Base-by-base conservation (phyloP, 2,888 invertebrate genomes). In the Drosophila pseudotalamancana region DNA sequence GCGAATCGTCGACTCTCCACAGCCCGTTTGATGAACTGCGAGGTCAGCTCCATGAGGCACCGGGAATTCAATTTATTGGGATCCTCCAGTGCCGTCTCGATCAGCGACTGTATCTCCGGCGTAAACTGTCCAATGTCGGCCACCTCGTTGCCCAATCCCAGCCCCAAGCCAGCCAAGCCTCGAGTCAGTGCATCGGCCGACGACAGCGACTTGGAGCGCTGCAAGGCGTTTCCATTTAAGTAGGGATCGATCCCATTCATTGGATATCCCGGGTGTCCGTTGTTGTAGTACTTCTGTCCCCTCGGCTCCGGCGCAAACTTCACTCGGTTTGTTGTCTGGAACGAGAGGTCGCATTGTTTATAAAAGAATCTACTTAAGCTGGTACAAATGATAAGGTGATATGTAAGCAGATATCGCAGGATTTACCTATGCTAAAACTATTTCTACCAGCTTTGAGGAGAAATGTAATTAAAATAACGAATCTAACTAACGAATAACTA, bases 1-100 rank as follows among this genome's bases (percentile, higher is more conserved):
- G 96, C 96, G 91, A 95, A 96, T 46, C 95, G 84, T 25, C 92
- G 87, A 25, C 95, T 95, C 91, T 97, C 96, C 72, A 96, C 95
- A 12, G 96, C 95, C 81, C 96, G 94, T 60, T 95, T 94, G 91
- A 97, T 94, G 74, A 97, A 94, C 87, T 95, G 95, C 53, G 95
- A 95, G 40, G 97, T 97, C 51, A 97, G 92, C 90, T 97, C 96
- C 97, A 97, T 97, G 60, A 97, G 92, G 11, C 95, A 94, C 63
- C 95, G 93, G 0, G 95, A 94, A 66, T 94, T 93, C 56, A 97
- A 92, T 55, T 95, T 94, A 91, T 96, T 96, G 2, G 97, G 97
- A 92, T 97, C 96, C 93, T 96, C 95, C 53, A 95, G 92, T 27
- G 97, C 96, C 86, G 94, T 94, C 80, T 95, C 94, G 61, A 97